These are phyloP conservation scores for Picus viridis DNA, from an alignment of 2,797 vertebrate genomes.

Conservation along the genomic window DNA sequence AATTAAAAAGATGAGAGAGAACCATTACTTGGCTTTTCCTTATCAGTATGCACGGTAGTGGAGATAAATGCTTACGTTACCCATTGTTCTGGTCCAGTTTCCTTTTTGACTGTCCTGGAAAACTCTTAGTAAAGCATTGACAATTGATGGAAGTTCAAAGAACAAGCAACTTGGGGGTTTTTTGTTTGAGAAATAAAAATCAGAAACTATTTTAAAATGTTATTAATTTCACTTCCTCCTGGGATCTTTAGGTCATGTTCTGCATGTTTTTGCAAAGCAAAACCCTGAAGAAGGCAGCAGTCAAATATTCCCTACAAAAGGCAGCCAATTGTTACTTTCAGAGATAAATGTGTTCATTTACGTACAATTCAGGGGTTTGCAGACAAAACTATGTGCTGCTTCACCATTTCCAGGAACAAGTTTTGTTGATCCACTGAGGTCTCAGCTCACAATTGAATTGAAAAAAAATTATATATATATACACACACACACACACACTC, in stretches of 20 bases:
- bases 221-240: constrained; percentile 64
- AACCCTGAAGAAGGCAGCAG: constrained; percentile 15
- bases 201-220: constrained; percentile 41
- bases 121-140: constrained; percentile 49
- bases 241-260: constrained; percentile 33
- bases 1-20: constrained; percentile 46
- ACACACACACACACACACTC: background rate
- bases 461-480: background rate
- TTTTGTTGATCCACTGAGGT: background rate
- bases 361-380: background rate
- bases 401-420: background rate
- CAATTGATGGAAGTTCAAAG: constrained; percentile 76
- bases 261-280: constrained; percentile 8
- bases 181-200: constrained; percentile 67
- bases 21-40: constrained; percentile 50
- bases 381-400: background rate
- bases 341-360: background rate
- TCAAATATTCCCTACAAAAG: background rate
- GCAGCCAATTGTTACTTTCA: background rate
- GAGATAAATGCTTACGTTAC: constrained; percentile 55
- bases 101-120: constrained; percentile 65
- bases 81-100: constrained; percentile 66
- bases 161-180: constrained; percentile 64
- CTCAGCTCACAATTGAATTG: background rate
- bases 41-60: constrained; percentile 35